Base-by-base conservation (phyloP, 2,888 invertebrate species). In the Cerastis leucographa region DNA sequence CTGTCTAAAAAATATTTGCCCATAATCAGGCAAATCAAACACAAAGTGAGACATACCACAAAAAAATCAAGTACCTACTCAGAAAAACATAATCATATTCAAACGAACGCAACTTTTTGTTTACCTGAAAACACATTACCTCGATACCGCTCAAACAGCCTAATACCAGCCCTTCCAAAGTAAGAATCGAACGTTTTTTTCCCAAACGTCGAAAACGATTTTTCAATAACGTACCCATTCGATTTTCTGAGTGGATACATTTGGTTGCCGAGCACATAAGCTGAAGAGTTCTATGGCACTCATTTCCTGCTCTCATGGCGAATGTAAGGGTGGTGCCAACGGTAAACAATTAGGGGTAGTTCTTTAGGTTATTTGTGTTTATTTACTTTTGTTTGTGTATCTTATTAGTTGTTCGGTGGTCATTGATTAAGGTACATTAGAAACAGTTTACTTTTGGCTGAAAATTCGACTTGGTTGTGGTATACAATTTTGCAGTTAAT, bases 141-240 rank as follows among this genome's bases (percentile, higher is more conserved):
- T 65, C 42, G 44, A 81, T 69, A 44, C 29, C 17, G 35, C 49
- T 14, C 17, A 64, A 80, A 70, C 46, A 29, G 35, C 29, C n/a
- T 40, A 44, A 74, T 67, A 46, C 51, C 25, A 56, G 25, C 72
- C 74, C 42, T 17, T 12, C 25, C 19, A 56, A 54, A 74, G 73
- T 71, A 74, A 61, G 79, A 83, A 65, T 73, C 76, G 64, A 86
- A 72, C 35, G 61, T 73, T 83, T 84, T 84, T 84, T 82, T 77
- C 56, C 69, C 84, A 69, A 82, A 85, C 83, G 85, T 88, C 75
- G 72, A 83, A 85, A 87, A 85, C 87, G 87, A 84, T 89, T 89
- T 89, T 89, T 89, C 89, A 89, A 89, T 89, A 89, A 89, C 76
- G 80, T 79, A 78, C 79, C 80, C 79, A 81, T 85, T 82, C 85